Conservation (phyloP, 2,797 vertebrate species). For the Siniperca undulata region DNA sequence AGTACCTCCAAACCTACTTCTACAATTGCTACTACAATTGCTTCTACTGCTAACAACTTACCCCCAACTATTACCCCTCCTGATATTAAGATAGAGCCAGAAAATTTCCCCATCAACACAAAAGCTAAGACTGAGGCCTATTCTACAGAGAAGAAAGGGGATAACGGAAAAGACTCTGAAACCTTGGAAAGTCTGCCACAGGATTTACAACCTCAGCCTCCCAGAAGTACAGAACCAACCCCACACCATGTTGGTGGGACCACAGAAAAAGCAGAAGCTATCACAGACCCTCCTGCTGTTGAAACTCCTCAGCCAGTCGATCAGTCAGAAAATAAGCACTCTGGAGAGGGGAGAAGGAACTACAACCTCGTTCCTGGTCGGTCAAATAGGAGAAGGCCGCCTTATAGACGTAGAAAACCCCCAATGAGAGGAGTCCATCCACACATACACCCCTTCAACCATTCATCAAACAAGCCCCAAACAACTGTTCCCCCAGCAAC, state of each 20-base stretch:
- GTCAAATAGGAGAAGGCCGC: slow-evolving; percentile 75
- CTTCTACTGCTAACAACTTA: not conserved
- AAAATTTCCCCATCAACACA: not conserved
- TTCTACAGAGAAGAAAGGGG: slow-evolving; percentile 16
- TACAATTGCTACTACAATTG: slow-evolving; percentile 12
- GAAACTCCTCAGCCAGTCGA: slow-evolving; percentile 35
- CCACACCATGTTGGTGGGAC: slow-evolving; percentile 20
- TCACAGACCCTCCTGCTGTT: slow-evolving; percentile 43
- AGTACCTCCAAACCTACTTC: slow-evolving; percentile 24
- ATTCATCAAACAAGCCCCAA: slow-evolving; percentile 62
- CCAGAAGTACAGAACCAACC: slow-evolving; percentile 52
- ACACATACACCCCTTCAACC: slow-evolving; percentile 33
- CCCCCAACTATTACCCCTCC: slow-evolving; percentile 6
- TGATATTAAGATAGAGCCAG: slow-evolving; percentile 18
- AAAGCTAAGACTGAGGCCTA: slow-evolving; percentile 4
- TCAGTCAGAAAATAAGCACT: slow-evolving; percentile 47
- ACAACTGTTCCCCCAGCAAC: slow-evolving; percentile 55
- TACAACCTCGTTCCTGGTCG: slow-evolving; percentile 51
- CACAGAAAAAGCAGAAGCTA: slow-evolving; percentile 39
- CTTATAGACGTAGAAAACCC: slow-evolving; percentile 79
- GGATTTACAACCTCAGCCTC: slow-evolving; percentile 34
- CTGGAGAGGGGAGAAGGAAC: slow-evolving; percentile 58
- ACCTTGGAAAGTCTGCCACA: slow-evolving; percentile 15
- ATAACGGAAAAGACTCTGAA: slow-evolving; percentile 13
- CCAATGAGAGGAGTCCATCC: slow-evolving; percentile 70